Conservation (phyloP, 2,888 invertebrate genomes). For the Hemicrepidius hirtus region DNA sequence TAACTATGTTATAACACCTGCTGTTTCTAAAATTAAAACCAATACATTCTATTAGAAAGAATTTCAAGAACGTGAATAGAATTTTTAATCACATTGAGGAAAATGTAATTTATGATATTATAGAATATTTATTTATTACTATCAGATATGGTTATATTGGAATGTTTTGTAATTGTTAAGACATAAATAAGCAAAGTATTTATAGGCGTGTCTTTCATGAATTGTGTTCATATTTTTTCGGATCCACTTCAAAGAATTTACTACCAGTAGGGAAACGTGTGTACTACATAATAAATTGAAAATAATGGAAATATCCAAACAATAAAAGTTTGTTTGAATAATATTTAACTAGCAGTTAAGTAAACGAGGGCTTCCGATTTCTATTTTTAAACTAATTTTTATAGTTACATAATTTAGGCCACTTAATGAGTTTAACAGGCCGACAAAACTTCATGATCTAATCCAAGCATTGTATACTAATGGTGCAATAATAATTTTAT, state of each 20-base stretch:
- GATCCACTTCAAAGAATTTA: too few relatives aligned
- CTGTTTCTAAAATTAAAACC: neutral
- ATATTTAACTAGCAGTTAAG: neutral
- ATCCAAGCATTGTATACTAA: neutral
- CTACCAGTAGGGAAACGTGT: too few relatives aligned
- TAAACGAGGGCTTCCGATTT: neutral
- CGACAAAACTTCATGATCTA: neutral
- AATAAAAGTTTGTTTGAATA: neutral
- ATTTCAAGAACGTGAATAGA: neutral
- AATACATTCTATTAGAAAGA: neutral
- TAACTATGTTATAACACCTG: neutral
- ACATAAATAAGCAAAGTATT: too few relatives aligned
- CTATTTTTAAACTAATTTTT: conserved; percentile 16
- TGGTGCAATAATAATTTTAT: conserved; percentile 5
- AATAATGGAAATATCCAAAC: too few relatives aligned
- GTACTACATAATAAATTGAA: too few relatives aligned
- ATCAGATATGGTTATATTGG: neutral
- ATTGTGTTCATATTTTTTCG: too few relatives aligned
- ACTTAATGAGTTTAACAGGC: conserved; percentile 18
- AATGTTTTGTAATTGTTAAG: too few relatives aligned
- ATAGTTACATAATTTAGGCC: conserved; percentile 6
- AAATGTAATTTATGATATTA: neutral
- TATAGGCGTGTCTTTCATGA: too few relatives aligned
- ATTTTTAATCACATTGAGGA: neutral
- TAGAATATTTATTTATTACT: neutral